Percentiles rank a stretch among this genome's conserved stretches.
phyloP scores from a whole-genome alignment of 2,113 vertebrate genomes.

The Seriola quinqueradiata region DNA sequence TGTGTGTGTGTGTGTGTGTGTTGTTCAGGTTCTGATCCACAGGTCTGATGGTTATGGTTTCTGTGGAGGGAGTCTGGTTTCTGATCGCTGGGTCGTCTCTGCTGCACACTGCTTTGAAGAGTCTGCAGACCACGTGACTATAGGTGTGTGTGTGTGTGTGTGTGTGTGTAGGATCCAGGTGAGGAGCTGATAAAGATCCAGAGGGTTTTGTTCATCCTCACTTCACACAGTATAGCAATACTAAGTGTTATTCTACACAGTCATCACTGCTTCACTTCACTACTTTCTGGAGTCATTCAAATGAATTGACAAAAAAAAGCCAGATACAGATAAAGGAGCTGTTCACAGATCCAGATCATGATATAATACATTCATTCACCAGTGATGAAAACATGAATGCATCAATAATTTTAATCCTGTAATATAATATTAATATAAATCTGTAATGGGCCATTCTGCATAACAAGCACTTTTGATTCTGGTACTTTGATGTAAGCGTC shows the following conservation, averaged over 20 bases:
- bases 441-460: background rate
- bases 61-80: constrained; percentile 87
- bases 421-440: no score
- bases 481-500: no score
- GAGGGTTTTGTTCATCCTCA: constrained; percentile 82
- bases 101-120: constrained; percentile 88
- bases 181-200: constrained; percentile 85
- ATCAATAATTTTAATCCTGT: no score
- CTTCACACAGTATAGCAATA: constrained; percentile 43
- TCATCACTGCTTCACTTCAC: no score
- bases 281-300: no score
- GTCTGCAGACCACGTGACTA: constrained; percentile 79
- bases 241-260: no score
- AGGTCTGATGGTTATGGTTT: constrained; percentile 78
- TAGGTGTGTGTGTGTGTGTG: constrained; percentile 71
- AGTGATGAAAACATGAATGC: no score
- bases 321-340: no score
- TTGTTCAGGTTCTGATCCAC: constrained; percentile 85
- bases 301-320: no score
- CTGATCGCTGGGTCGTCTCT: constrained; percentile 87
- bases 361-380: no score
- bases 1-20: constrained; percentile 1
- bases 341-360: no score
- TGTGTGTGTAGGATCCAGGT: constrained; percentile 77
- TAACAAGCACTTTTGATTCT: no score